Conservation (phyloP, 2,797 vertebrate genomes). For the Rhinatrema bivittatum region DNA sequence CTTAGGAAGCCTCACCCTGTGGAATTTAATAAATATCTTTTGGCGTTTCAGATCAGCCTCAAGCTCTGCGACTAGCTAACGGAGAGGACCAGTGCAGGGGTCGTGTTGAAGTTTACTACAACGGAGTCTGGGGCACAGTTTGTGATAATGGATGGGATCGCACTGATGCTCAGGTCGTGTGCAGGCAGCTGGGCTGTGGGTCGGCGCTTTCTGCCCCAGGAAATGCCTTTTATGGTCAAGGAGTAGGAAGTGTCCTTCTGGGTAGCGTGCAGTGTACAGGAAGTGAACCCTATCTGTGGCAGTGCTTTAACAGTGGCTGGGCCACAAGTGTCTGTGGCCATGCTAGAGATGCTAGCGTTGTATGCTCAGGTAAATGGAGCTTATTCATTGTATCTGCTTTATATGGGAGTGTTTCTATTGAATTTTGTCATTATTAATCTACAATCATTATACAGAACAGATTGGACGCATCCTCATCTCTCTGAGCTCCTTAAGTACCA, state of each 20-base stretch:
- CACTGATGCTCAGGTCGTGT: neutral
- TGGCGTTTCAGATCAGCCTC: neutral
- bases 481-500: too few species aligned
- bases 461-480: too few species aligned
- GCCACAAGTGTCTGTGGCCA: conserved; percentile 8
- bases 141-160: neutral
- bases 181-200: neutral
- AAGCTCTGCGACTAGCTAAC: neutral
- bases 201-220: neutral
- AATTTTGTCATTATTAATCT: too few species aligned
- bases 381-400: too few species aligned
- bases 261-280: conserved; percentile 7
- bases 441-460: too few species aligned
- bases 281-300: neutral
- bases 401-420: too few species aligned
- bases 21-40: too few species aligned
- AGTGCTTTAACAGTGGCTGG: conserved; percentile 6
- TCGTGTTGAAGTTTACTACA: neutral
- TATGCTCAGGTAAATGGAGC: conserved; percentile 29
- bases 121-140: neutral
- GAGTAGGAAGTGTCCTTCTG: too few species aligned
- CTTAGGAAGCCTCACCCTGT: too few species aligned
- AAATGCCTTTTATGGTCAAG: neutral
- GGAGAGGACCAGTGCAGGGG: neutral
- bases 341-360: conserved; percentile 1